Evolutionary conservation across 2,888 invertebrate species (phyloP).

Genomic region (Dryobota labecula): DNA sequence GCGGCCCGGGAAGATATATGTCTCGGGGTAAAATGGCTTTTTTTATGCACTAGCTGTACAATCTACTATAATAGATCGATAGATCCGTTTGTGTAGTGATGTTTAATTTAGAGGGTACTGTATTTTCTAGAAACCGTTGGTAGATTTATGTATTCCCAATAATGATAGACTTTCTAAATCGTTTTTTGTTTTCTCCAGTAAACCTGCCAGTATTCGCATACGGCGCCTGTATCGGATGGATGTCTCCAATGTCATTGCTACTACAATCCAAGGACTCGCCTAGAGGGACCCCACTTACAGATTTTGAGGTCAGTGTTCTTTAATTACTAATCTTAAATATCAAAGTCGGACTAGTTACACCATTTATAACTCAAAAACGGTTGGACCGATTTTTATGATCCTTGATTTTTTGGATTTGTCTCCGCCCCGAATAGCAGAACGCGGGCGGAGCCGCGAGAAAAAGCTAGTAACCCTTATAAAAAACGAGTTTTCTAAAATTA

Average conservation of each 20-base stretch:
- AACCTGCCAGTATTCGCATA: conserved; percentile 87
- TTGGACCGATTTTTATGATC: too few relatives aligned
- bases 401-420: too few relatives aligned
- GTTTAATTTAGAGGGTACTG: background rate
- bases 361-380: too few relatives aligned
- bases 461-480: too few relatives aligned
- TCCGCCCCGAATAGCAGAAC: too few relatives aligned
- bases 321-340: background rate
- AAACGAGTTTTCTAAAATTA: background rate
- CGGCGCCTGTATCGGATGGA: conserved; percentile 88
- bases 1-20: too few relatives aligned
- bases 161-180: background rate
- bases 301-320: conserved; percentile 69
- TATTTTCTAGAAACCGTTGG: background rate
- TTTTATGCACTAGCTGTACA: too few relatives aligned
- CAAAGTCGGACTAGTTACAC: too few relatives aligned
- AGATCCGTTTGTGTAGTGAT: too few relatives aligned
- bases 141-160: background rate
- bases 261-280: conserved; percentile 85
- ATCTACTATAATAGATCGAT: too few relatives aligned
- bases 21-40: too few relatives aligned
- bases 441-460: too few relatives aligned
- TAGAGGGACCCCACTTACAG: conserved; percentile 77
- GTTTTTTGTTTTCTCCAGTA: conserved; percentile 73
- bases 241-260: conserved; percentile 88